Conservation (phyloP, 2,113 vertebrate genomes). For the Atlantisia rogersi region DNA sequence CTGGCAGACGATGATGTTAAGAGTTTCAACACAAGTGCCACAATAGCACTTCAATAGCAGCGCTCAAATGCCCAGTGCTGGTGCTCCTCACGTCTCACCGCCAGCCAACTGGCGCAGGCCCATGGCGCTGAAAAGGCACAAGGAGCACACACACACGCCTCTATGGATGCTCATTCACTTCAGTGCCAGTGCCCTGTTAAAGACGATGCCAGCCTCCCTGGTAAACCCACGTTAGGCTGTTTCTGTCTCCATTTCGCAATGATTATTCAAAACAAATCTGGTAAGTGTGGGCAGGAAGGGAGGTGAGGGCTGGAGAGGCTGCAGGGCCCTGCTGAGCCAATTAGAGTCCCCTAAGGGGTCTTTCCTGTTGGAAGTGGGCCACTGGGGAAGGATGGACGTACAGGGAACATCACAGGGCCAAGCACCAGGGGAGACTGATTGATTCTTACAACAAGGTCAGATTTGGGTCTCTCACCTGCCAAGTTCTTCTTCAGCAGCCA, state of each 20-base stretch:
- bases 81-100: not conserved
- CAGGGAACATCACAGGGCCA: rapidly evolving
- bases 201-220: not conserved
- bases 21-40: not conserved
- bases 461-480: not conserved
- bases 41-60: not conserved
- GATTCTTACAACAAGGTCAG: not conserved
- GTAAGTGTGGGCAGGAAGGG: not conserved
- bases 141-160: rapidly evolving
- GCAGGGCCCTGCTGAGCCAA: not conserved
- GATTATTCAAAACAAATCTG: not conserved
- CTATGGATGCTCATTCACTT: rapidly evolving
- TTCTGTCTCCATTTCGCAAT: not conserved
- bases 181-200: not conserved
- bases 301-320: not conserved
- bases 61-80: not conserved
- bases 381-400: not conserved
- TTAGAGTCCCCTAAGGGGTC: not conserved
- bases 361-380: not conserved
- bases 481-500: not conserved
- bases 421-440: not conserved
- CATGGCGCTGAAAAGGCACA: not conserved
- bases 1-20: not conserved
- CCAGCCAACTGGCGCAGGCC: not conserved
- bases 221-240: not conserved